A percentile compares a stretch with the other conserved stretches of the same genome.
Conservation (phyloP, 2,797 vertebrate genomes). For the Todus mexicanus region DNA sequence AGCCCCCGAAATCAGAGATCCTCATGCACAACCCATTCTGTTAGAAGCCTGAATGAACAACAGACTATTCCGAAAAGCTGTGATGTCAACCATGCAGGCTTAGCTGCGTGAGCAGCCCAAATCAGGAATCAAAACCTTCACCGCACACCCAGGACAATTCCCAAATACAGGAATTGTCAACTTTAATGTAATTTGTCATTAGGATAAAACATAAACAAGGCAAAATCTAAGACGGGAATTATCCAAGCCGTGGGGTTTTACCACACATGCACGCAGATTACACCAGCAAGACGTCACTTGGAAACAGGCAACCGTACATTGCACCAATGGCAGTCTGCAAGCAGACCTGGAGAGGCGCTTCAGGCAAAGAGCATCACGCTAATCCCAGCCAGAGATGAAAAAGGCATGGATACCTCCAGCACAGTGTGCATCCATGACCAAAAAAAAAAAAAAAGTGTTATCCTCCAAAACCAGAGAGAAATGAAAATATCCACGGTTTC, state of each 20-base stretch:
- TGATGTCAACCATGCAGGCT: neutral
- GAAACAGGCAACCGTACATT: neutral
- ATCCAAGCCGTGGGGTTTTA: neutral
- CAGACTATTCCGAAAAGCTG: neutral
- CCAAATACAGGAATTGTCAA: neutral
- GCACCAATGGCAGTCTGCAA: neutral
- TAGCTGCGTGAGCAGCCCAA: neutral
- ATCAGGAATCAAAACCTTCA: neutral
- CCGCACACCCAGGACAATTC: neutral
- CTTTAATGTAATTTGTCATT: neutral
- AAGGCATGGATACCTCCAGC: neutral
- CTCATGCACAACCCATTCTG: neutral
- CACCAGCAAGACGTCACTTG: neutral
- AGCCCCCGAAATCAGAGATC: neutral
- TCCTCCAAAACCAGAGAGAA: neutral
- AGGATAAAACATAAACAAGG: neutral
- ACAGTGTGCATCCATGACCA: neutral
- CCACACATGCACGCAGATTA: neutral
- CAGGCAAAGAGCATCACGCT: neutral
- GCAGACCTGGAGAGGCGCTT: neutral
- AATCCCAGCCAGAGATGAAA: neutral
- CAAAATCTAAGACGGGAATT: neutral
- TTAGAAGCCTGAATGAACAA: neutral
- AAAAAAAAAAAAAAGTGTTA: neutral
- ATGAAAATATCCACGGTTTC: neutral